phyloP scores from a whole-genome alignment of 1,140 invertebrate genomes.

The Tetramorium alpestre region DNA sequence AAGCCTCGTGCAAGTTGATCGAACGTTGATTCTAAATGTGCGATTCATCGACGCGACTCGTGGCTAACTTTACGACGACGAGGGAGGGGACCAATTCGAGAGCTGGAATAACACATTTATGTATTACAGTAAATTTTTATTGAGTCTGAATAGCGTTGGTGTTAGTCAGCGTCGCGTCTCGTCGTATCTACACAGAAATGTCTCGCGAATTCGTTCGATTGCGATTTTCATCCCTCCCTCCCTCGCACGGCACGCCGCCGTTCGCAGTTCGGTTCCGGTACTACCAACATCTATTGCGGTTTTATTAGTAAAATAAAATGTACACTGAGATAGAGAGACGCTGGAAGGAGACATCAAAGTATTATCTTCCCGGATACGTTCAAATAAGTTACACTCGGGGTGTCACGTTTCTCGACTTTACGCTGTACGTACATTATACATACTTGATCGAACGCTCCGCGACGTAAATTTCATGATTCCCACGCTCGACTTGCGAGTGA shows the following conservation, averaged over 20 bases:
- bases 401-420: background rate
- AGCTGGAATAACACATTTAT: background rate
- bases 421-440: background rate
- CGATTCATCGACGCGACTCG: too few relatives aligned
- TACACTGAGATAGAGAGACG: constrained; percentile 21
- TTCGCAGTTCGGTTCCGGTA: background rate
- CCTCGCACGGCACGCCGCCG: background rate
- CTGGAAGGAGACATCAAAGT: background rate
- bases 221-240: background rate
- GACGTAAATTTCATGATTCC: constrained; percentile 49
- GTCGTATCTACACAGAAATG: background rate
- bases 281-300: constrained; percentile 24
- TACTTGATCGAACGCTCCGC: background rate
- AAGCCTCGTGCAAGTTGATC: too few relatives aligned
- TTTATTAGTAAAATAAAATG: constrained; percentile 49
- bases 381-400: constrained; percentile 8
- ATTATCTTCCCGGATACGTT: background rate
- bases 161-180: background rate
- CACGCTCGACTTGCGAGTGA: constrained; percentile 31
- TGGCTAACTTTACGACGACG: background rate
- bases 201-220: constrained; percentile 5
- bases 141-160: constrained; percentile 32
- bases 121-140: constrained; percentile 55
- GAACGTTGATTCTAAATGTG: too few relatives aligned
- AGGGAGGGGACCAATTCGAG: background rate